These are phyloP conservation scores for Cerceris rybyensis DNA, from an alignment of 2,888 invertebrate genomes.

Conservation along the genomic window DNA sequence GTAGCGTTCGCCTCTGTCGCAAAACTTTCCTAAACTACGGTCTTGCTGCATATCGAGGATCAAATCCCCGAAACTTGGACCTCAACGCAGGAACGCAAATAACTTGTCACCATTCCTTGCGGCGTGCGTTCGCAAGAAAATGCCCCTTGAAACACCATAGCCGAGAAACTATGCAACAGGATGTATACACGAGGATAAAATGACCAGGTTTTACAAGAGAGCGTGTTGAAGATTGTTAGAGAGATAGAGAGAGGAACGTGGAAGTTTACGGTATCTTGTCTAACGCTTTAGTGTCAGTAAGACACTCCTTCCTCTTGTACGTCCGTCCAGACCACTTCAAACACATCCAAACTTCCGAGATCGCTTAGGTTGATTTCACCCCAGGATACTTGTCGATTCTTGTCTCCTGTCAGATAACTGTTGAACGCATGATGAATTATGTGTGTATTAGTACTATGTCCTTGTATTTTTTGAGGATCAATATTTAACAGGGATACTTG, in stretches of 20 bases:
- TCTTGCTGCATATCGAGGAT: not conserved
- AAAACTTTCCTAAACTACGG: not conserved
- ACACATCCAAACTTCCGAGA: conserved; percentile 5
- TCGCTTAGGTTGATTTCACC: not conserved
- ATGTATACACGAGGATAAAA: not conserved
- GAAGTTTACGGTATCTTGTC: not conserved
- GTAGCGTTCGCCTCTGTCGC: not conserved
- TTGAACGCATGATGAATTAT: not conserved
- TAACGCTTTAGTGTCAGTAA: not conserved
- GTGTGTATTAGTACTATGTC: no score
- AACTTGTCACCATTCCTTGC: not conserved
- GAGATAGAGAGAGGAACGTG: not conserved
- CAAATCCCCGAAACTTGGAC: conserved; percentile 2
- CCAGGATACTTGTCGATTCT: not conserved
- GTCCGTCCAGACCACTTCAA: conserved; percentile 1
- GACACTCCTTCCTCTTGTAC: not conserved
- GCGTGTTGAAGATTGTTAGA: not conserved
- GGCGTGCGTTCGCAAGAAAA: not conserved
- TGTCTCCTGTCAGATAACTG: not conserved
- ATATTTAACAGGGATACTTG: no score
- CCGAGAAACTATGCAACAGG: conserved; percentile 3
- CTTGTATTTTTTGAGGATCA: no score
- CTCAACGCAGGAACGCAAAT: not conserved
- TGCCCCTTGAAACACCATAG: not conserved
- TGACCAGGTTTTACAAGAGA: conserved; percentile 1